Evolutionary conservation across 2,113 vertebrate species (phyloP), one percentile per base, ranked within the genome.

Genomic region (Amphilophus citrinellus): DNA sequence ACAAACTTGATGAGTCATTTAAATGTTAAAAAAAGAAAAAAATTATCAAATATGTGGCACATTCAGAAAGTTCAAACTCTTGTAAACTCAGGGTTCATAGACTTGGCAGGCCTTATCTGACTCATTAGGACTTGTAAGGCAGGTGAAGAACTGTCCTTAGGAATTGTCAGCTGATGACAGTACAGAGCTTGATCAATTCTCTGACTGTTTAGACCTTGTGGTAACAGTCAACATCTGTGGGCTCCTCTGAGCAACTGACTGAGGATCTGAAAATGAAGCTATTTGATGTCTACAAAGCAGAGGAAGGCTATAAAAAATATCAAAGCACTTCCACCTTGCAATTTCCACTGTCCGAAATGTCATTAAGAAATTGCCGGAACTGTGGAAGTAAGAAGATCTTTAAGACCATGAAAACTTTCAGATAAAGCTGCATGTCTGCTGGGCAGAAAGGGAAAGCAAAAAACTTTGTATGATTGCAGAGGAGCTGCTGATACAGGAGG

Each of bases 271-370:
- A 81, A 58, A 81, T 42, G 63, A 71, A 81, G 42, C 18, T 71
- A 42, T 80, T 61, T 80, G 63, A 80, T 59, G 79, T 58, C 66
- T 71, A 80, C 37, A 80, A 80, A 80, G 63, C 56, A 59, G 37
- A 60, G 63, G 27, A 71, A 68, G 53, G 56, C 24, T 44, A 59
- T 71, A 81, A 71, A 80, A 35, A 71, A 68, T 32, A 71, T 71
- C 79, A 81, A 81, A 81, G 79, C 24, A 9, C 37, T 47, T 47
- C 39, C 63, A 60, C 56, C 22, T 58, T 47, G 63, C 79, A 71
- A 68, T 81, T 81, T 81, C 63, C 79, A 81, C 63, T 60, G 79
- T 60, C 79, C 66, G 18, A 59, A 71, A 71, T 39, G 56, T 71
- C 79, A 63, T 83, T 83, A 83, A 58, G 61, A 83, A 58, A 65